Evolutionary conservation across 2,888 invertebrate genomes (phyloP), one percentile per base, ranked within the genome.

Genomic region (Coremacera marginata): DNA sequence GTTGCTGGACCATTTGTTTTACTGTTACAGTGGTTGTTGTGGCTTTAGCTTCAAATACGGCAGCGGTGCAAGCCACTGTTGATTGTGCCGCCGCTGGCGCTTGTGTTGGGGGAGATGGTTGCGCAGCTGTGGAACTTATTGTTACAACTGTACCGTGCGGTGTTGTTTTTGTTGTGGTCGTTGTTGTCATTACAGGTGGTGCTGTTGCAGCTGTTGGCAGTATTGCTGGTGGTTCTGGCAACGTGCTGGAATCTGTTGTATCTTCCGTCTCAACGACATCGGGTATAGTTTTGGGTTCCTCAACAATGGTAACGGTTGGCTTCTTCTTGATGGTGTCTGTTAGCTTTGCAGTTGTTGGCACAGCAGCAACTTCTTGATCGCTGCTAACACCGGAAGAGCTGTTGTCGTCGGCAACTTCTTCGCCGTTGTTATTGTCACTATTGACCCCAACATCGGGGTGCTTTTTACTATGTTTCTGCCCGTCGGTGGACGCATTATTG

Each of bases 301-400:
- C 87, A 25, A 87, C 84, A 79, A 87, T 88, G n/a, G 87, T 88
- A 1, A 87, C 85, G 16, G 82, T 83, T 1, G 88, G 87, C 78
- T 88, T 89, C 79, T 89, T 89, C 77, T 89, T 89, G 55, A 88
- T 89, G 7, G 88, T 89, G 65, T 89, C 89, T 7, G 88, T 88
- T 31, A 91, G 91, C 72, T 92, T 92, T 3, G 91, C 90, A 1
- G 92, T 81, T 49, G 76, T 70, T 2, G 75, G 68, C 31, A 82
- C 83, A 16, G 81, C 83, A 1, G 84, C 77, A 62, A 93, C 90
- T 83, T 94, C 96, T 88, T 96, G 96, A 89, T 96, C 96, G 70
- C 95, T 95, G 81, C 95, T 95, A 0, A 96, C 96, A 27, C 96
- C 96, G 34, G 95, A 95, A 5, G 96, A 95, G 81, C 96, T 95